Evolutionary conservation across 1,140 invertebrate species (phyloP).

Genomic region (Platyscapa corneri): DNA sequence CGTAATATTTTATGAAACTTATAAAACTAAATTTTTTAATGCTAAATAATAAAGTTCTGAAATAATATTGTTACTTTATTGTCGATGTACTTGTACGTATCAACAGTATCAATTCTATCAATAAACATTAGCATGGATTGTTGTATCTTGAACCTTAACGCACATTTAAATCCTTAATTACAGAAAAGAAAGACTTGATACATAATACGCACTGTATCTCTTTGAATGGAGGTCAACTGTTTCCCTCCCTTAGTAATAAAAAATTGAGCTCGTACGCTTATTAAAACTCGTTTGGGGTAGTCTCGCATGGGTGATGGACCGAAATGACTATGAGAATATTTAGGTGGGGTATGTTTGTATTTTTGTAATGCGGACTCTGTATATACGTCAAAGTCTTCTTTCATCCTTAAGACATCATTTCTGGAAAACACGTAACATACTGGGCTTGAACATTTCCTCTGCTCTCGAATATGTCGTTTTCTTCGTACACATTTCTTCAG

Average conservation of each 20-base stretch:
- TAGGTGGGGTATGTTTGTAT: not conserved
- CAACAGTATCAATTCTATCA: not conserved
- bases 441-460: constrained; percentile 4
- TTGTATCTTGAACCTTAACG: not conserved
- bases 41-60: too few relatives aligned
- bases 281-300: constrained; percentile 1
- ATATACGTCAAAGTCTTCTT: not conserved
- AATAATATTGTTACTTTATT: not conserved
- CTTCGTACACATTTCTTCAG: not conserved
- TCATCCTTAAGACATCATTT: constrained; percentile 32
- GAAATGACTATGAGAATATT: not conserved
- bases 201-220: not conserved
- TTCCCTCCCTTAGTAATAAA: not conserved
- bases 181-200: not conserved
- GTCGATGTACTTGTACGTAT: not conserved
- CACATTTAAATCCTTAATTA: not conserved
- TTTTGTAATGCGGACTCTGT: too few relatives aligned
- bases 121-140: not conserved
- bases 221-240: not conserved
- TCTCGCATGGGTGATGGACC: constrained; percentile 21
- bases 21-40: too few relatives aligned
- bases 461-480: constrained; percentile 15
- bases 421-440: constrained; percentile 26
- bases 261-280: constrained; percentile 11
- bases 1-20: too few relatives aligned